A percentile compares a stretch with the other conserved stretches of the same genome.
Conservation (phyloP, 2,797 vertebrate genomes). For the Macropus fuliginosus region DNA sequence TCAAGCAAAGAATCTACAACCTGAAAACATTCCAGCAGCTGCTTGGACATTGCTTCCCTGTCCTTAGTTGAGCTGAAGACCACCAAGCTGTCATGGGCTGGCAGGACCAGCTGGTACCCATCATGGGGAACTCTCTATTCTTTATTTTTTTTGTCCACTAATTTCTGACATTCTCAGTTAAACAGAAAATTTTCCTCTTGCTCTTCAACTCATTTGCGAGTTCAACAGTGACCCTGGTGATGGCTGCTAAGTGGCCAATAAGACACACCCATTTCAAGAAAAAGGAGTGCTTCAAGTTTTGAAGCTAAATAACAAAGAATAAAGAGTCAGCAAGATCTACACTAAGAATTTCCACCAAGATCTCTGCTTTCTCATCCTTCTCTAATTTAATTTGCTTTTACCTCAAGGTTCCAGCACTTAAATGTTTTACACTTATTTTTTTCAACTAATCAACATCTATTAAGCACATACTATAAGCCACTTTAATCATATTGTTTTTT, state of each 20-base stretch:
- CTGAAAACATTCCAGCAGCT: neutral
- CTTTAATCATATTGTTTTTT: neutral
- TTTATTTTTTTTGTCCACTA: neutral
- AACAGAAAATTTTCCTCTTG: neutral
- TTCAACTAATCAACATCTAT: neutral
- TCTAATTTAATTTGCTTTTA: neutral
- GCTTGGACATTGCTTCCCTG: neutral
- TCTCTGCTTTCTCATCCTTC: neutral
- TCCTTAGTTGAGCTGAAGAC: neutral
- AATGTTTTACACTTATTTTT: neutral
- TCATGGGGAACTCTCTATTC: neutral
- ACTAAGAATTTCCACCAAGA: neutral
- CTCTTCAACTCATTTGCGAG: neutral
- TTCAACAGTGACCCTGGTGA: neutral
- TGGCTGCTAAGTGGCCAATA: neutral
- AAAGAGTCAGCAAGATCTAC: neutral
- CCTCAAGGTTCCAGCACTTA: neutral
- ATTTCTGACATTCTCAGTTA: neutral
- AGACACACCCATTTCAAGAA: neutral
- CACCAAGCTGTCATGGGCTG: neutral
- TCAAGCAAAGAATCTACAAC: neutral
- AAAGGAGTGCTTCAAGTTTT: neutral
- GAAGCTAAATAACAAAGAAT: neutral
- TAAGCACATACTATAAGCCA: neutral
- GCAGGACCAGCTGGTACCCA: neutral